These are phyloP conservation scores for Ophioderma brevispina DNA, from an alignment of 35 echinoderm and acorn worm species.

Conservation along the genomic window DNA sequence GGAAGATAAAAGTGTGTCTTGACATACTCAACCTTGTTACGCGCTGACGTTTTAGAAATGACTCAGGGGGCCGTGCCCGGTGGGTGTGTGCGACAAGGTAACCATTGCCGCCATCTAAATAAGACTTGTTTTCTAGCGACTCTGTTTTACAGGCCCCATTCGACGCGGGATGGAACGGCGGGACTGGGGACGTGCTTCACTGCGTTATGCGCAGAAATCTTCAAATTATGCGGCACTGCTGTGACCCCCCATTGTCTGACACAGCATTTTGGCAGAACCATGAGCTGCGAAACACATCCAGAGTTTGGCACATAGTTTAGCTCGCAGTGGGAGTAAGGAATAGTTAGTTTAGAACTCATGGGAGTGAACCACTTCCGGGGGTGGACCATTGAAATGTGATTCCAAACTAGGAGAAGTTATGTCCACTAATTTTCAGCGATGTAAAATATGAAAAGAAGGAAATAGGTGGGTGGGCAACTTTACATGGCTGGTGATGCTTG, in stretches of 20 bases:
- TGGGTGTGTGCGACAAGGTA: neutral
- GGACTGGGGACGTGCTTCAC: neutral
- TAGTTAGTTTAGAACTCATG: neutral
- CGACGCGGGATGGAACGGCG: constrained; percentile 50
- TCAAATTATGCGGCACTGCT: constrained; percentile 50
- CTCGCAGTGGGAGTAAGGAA: too few species aligned
- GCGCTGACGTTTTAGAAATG: neutral
- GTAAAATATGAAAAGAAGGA: constrained; percentile 35
- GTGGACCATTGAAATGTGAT: neutral
- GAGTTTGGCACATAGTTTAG: neutral
- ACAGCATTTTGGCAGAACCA: constrained; percentile 53
- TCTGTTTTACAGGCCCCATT: constrained; percentile 22
- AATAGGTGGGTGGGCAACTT: constrained; percentile 28
- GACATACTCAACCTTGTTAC: constrained; percentile 20
- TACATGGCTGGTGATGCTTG: constrained; percentile 58
- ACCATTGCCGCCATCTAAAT: neutral
- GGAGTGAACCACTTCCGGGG: neutral
- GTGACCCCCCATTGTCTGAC: constrained; percentile 49
- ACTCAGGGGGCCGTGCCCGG: neutral
- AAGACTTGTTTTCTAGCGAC: neutral
- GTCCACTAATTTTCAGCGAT: constrained; percentile 17
- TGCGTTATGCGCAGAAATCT: constrained; percentile 31
- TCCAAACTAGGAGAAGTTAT: constrained; percentile 21
- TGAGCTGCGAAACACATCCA: constrained; percentile 36
- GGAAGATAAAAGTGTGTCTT: constrained; percentile 32